Conservation (phyloP, 2,888 invertebrate species). For the Lucinisca nassula region DNA sequence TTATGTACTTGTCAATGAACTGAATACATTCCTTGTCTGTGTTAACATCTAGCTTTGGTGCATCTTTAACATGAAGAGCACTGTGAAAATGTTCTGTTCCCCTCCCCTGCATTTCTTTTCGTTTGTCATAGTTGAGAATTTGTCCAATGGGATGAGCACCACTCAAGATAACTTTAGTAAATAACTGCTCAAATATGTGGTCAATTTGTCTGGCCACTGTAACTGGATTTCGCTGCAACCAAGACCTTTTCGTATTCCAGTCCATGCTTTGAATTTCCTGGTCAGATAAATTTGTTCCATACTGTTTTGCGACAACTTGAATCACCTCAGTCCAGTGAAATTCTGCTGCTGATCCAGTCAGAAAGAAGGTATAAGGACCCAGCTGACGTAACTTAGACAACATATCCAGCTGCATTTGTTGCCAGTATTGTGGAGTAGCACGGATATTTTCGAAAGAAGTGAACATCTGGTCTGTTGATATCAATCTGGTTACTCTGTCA, state of each 20-base stretch:
- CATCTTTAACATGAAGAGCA: conserved; percentile 57
- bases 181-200: conserved; percentile 39
- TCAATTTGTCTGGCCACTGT: conserved; percentile 37
- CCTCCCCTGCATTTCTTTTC: conserved; percentile 65
- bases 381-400: conserved; percentile 63
- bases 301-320: conserved; percentile 26
- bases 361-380: conserved; percentile 67
- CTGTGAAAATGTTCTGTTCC: conserved; percentile 64
- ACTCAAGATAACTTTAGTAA: conserved; percentile 32
- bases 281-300: conserved; percentile 20
- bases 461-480: conserved; percentile 53
- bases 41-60: conserved; percentile 55
- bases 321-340: conserved; percentile 68
- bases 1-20: conserved; percentile 41
- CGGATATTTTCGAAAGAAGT: conserved; percentile 56
- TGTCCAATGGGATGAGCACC: conserved; percentile 40
- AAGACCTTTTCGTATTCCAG: background rate
- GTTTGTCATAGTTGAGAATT: conserved; percentile 58
- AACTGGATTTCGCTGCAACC: conserved; percentile 36
- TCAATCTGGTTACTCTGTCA: conserved; percentile 8
- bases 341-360: conserved; percentile 63
- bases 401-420: conserved; percentile 62
- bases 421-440: conserved; percentile 56
- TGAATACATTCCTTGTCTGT: conserved; percentile 37
- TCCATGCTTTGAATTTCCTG: conserved; percentile 22